Evolutionary conservation across 2,797 vertebrate species (phyloP).

Genomic region (Mastacembelus armatus): DNA sequence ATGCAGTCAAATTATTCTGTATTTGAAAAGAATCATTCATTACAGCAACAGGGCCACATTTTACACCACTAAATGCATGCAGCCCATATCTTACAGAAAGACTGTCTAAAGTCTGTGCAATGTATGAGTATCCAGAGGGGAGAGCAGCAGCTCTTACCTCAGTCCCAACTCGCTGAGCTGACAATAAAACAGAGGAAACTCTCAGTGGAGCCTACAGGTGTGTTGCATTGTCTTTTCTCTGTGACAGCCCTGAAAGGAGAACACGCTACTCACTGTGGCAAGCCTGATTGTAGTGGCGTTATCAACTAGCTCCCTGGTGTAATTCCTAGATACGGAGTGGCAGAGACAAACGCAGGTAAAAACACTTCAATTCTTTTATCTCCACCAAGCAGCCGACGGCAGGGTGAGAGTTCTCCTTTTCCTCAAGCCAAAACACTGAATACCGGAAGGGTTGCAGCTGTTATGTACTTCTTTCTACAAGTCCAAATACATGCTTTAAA

Average conservation of each 20-base stretch:
- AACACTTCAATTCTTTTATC: slow-evolving; percentile 84
- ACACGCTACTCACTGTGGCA: slow-evolving; percentile 81
- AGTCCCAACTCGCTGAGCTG: slow-evolving; percentile 55
- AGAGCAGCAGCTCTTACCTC: slow-evolving; percentile 37
- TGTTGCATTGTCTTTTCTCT: slow-evolving; percentile 80
- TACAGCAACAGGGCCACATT: slow-evolving; percentile 2
- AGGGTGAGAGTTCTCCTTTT: slow-evolving; percentile 79
- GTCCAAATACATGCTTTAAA: slow-evolving; percentile 38
- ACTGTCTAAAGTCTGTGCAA: slow-evolving; percentile 5
- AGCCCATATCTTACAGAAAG: slow-evolving; percentile 17
- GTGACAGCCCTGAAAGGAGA: slow-evolving; percentile 82
- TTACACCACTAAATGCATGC: slow-evolving; percentile 23
- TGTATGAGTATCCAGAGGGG: slow-evolving; percentile 37
- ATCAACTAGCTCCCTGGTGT: slow-evolving; percentile 83
- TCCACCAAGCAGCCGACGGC: slow-evolving; percentile 76
- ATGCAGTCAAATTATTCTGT: too few relatives aligned
- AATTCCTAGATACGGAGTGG: slow-evolving; percentile 73
- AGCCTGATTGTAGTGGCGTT: slow-evolving; percentile 84
- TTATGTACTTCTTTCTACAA: slow-evolving; percentile 33
- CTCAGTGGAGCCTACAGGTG: slow-evolving; percentile 79
- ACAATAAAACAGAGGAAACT: slow-evolving; percentile 68
- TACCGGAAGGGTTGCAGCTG: slow-evolving; percentile 45
- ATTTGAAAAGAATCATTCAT: neutral
- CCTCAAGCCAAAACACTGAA: slow-evolving; percentile 74
- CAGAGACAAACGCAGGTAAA: slow-evolving; percentile 66